Evolutionary conservation across 2,797 vertebrate genomes (phyloP).

Genomic region (Gadopsis bispinosus): DNA sequence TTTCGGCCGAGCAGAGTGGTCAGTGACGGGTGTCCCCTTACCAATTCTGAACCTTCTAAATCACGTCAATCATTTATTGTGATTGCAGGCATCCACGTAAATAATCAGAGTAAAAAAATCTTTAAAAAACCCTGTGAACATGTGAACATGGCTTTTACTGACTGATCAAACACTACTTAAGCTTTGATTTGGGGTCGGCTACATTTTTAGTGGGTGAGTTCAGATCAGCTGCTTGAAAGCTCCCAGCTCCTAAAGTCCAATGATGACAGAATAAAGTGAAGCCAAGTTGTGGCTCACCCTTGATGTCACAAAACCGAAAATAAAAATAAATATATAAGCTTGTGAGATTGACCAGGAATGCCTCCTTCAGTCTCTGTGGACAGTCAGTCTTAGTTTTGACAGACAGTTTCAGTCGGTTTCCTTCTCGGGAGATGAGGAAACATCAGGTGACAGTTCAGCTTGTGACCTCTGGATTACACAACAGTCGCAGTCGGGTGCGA

Average conservation of each 20-base stretch:
- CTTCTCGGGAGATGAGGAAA: neutral
- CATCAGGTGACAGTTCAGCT: neutral
- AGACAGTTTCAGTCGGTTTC: neutral
- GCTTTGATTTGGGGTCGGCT: neutral
- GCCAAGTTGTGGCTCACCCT: neutral
- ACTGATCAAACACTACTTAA: neutral
- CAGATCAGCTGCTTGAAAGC: too few species aligned
- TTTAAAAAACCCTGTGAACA: too few species aligned
- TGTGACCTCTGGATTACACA: neutral
- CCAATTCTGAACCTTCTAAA: neutral
- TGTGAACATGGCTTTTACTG: too few species aligned
- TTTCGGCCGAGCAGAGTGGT: neutral
- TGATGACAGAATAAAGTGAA: neutral
- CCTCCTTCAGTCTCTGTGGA: neutral
- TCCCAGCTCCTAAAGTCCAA: neutral
- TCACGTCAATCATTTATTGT: neutral
- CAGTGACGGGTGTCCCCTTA: neutral
- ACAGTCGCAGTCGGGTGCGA: constrained; percentile 7
- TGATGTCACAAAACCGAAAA: neutral
- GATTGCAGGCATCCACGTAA: neutral
- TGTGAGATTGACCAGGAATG: neutral
- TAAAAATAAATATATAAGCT: too few species aligned
- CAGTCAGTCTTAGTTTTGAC: too few species aligned
- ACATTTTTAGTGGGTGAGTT: too few species aligned
- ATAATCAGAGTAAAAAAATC: neutral